Evolutionary conservation across 1,140 invertebrate genomes (phyloP), one percentile per base, ranked within the genome.

Genomic region (Pemphigus obesinymphae): DNA sequence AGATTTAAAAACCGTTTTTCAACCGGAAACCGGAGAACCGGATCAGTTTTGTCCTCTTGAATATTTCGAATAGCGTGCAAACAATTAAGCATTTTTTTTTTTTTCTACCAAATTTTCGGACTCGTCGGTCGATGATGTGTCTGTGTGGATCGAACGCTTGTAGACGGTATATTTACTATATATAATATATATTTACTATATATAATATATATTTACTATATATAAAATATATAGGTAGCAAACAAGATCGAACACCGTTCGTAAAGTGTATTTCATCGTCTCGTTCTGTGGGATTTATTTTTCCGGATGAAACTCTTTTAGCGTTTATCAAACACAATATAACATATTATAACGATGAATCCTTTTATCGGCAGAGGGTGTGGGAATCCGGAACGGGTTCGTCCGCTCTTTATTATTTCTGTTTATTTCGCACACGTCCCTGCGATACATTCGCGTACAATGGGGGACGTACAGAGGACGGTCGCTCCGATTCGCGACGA

Each of bases 321-420:
- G 17, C 17, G 15, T 5, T 17, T 26, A 26, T 13, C 10, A 58
- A 2, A 26, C 13, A 5, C 55, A 26, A 3, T 26, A 53, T n/a
- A 8, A 23, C 50, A 8, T n/a, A n/a, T n/a, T n/a, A n/a, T n/a
- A n/a, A n/a, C 50, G 58, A 31, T 29, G 15, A 17, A 17, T 31
- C 26, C 58, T 61, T 29, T 20, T 50, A 5, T 37, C 34, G 11
- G 1, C 15, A 6, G 11, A 6, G 63, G 66, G 66, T 70, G 66
- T 70, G 66, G 66, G 66, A 70, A 70, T 70, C 37, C 66, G 37
- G 37, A 43, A 70, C n/a, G 37, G 66, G 66, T 70, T 70, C 8
- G n/a, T 63, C 3, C 17, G 5, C 15, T 31, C 34, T 5, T n/a
- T 40, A 34, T 23, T 3, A 23, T 70, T 70, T 70, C 66, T 7